Conservation (phyloP, 2,888 invertebrate species). For the Tinea trinotella region DNA sequence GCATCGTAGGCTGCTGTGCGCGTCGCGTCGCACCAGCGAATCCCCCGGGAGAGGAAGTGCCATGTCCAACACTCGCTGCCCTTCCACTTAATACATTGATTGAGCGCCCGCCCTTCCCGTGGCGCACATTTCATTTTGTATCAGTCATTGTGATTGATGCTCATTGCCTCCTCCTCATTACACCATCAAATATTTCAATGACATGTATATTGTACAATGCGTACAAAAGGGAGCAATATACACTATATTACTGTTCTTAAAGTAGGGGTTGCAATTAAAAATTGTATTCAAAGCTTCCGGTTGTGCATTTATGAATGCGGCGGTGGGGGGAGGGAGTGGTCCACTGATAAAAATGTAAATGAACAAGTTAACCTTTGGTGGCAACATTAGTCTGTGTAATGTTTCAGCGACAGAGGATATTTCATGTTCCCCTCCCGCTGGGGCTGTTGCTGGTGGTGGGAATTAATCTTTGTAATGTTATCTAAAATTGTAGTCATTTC, state of each 20-base stretch:
- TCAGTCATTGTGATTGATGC: constrained; percentile 12
- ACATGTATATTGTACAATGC: too few species aligned
- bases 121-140: constrained; percentile 36
- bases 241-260: too few species aligned
- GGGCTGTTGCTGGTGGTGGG: constrained; percentile 25
- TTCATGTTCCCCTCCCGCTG: constrained; percentile 38
- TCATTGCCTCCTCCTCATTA: too few species aligned
- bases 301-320: constrained; percentile 46
- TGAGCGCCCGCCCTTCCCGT: constrained; percentile 61
- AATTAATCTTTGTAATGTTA: constrained; percentile 46
- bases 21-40: constrained; percentile 30
- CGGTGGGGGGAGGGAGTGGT: constrained; percentile 26
- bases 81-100: constrained; percentile 64
- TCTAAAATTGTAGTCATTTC: constrained; percentile 28
- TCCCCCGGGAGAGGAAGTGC: constrained; percentile 66
- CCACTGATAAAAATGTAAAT: constrained; percentile 45
- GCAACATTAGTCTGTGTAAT: constrained; percentile 31
- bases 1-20: constrained; percentile 25
- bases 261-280: constrained; percentile 47
- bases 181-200: too few species aligned
- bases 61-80: constrained; percentile 60
- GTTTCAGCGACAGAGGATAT: constrained; percentile 32
- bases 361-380: constrained; percentile 26
- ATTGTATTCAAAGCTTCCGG: constrained; percentile 30
- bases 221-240: too few species aligned